phyloP scores from a whole-genome alignment of 2,113 vertebrate genomes.

The Potamarius usumacintae region DNA sequence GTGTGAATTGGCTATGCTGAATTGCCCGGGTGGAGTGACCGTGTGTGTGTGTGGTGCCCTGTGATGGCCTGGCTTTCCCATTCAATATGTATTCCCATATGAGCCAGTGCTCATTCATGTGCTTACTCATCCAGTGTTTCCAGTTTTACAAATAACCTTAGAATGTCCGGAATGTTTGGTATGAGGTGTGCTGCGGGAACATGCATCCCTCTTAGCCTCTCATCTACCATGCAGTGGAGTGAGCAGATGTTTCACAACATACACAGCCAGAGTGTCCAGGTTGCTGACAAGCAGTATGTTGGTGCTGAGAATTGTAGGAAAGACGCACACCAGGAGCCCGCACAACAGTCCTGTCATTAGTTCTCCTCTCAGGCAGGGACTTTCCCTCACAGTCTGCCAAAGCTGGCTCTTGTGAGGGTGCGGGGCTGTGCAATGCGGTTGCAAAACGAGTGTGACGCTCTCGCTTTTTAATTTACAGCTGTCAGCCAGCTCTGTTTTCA shows the following conservation, averaged over 20 bases:
- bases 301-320: conserved; percentile 69
- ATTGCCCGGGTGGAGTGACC: not conserved
- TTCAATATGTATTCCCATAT: not conserved
- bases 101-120: not conserved
- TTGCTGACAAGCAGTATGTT: conserved; percentile 68
- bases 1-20: not conserved
- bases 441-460: conserved; percentile 39
- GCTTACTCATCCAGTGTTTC: not conserved
- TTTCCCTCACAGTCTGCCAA: conserved; percentile 45
- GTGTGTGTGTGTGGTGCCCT: not conserved
- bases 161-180: not conserved
- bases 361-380: conserved; percentile 59
- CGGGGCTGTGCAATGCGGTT: not conserved
- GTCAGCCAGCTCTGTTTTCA: conserved; percentile 43
- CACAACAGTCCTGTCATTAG: conserved; percentile 63
- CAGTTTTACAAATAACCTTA: not conserved
- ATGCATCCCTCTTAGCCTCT: not conserved
- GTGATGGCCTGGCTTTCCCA: not conserved
- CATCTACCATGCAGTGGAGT: not conserved
- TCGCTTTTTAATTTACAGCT: conserved; percentile 47
- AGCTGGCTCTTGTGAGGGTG: conserved; percentile 34
- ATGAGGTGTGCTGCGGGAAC: not conserved
- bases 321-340: conserved; percentile 59
- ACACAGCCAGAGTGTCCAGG: conserved; percentile 62
- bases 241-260: conserved; percentile 48